Conservation (phyloP, 2,888 invertebrate species). For the Brachyptera risi region DNA sequence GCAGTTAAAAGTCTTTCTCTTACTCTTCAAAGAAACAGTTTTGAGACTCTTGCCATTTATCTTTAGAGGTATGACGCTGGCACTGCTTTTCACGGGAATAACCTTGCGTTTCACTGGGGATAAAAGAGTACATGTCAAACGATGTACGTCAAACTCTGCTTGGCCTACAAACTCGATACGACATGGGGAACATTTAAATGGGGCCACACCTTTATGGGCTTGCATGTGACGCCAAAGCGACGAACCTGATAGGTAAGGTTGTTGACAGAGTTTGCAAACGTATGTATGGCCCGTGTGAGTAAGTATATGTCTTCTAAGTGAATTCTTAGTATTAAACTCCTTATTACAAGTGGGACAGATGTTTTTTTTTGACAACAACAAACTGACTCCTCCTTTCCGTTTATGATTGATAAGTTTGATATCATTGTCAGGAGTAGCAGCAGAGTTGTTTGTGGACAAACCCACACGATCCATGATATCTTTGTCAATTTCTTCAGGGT, state of each 20-base stretch:
- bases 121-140: background rate
- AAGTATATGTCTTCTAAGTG: background rate
- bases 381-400: no score
- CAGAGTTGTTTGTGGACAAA: no score
- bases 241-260: background rate
- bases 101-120: background rate
- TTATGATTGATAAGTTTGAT: no score
- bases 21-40: no score
- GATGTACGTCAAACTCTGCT: background rate
- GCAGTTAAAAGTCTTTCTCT: no score
- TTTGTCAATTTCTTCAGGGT: background rate
- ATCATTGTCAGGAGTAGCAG: no score
- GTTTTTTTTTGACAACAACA: no score
- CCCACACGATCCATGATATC: background rate
- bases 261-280: slow-evolving; percentile 2
- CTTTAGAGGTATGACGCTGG: no score
- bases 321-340: background rate
- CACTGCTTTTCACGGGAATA: no score
- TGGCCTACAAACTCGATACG: background rate
- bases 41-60: no score
- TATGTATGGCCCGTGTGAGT: background rate
- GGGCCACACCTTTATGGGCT: background rate
- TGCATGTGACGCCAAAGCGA: background rate
- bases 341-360: slow-evolving; percentile 13
- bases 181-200: background rate